Percentiles rank a stretch among this genome's conserved stretches.
Conservation (phyloP, 2,113 vertebrate species). For the Channa argus region DNA sequence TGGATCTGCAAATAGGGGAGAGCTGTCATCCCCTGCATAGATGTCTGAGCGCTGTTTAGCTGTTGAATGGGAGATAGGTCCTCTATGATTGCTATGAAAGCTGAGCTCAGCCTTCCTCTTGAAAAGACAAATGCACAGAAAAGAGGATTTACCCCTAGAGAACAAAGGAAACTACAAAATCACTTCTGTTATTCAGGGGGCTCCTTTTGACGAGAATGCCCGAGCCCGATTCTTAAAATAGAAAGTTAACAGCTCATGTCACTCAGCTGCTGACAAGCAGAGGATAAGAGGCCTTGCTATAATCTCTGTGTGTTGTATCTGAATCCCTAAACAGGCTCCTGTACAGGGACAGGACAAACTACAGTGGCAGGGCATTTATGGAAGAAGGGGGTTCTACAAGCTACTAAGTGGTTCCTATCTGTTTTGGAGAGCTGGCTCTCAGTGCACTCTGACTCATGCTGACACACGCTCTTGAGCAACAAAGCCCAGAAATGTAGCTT, state of each 20-base stretch:
- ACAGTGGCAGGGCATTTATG: constrained; percentile 61
- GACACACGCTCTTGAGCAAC: constrained; percentile 62
- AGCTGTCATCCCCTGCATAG: constrained; percentile 66
- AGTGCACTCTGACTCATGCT: constrained; percentile 65
- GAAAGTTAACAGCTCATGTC: constrained; percentile 89
- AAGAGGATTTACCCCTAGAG: constrained; percentile 56
- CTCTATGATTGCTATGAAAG: constrained; percentile 75
- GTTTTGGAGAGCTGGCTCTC: constrained; percentile 69
- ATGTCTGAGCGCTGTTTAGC: constrained; percentile 53
- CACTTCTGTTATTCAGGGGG: constrained; percentile 58
- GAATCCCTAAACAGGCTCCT: constrained; percentile 76
- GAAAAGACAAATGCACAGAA: constrained; percentile 67
- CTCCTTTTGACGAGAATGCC: constrained; percentile 77
- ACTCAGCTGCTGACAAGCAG: constrained; percentile 86
- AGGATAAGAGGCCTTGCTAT: constrained; percentile 82
- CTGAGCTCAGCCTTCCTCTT: constrained; percentile 72
- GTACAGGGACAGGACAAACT: constrained; percentile 64
- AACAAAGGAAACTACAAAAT: constrained; percentile 80
- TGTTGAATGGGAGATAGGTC: constrained; percentile 68
- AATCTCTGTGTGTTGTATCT: constrained; percentile 78
- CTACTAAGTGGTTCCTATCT: constrained; percentile 79
- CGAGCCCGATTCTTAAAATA: constrained; percentile 85
- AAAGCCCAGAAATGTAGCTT: constrained; percentile 42
- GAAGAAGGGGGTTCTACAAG: constrained; percentile 68
- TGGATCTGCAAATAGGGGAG: constrained; percentile 43